A percentile compares a stretch with the other conserved stretches of the same genome.
These are phyloP conservation scores for Heteromurus nitidus DNA, from an alignment of 2,888 invertebrate genomes.

Conservation along the genomic window DNA sequence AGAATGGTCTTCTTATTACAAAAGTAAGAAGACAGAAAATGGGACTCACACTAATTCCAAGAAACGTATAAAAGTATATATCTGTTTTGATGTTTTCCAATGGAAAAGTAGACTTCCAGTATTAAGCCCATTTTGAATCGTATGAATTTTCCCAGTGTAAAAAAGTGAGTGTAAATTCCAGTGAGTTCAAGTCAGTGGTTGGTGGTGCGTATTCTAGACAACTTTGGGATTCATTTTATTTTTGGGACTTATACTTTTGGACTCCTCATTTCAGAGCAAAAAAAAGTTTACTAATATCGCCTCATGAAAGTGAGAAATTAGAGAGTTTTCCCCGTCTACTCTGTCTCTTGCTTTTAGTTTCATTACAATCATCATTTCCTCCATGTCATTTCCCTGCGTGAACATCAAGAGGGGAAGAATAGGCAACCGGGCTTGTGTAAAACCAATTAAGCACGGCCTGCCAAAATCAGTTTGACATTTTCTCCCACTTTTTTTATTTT, in stretches of 20 bases:
- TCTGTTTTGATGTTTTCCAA: too few species aligned
- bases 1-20: too few species aligned
- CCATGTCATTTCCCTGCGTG: neutral
- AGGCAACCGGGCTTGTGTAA: constrained; percentile 43
- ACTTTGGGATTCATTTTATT: constrained; percentile 4
- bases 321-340: constrained; percentile 50
- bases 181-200: too few species aligned
- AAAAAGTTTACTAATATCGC: constrained; percentile 59
- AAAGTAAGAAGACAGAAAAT: too few species aligned
- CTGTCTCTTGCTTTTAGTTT: constrained; percentile 29
- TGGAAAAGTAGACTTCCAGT: constrained; percentile 18
- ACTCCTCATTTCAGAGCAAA: too few species aligned
- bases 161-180: too few species aligned
- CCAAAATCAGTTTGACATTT: constrained; percentile 41
- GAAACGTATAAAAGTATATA: too few species aligned
- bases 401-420: neutral
- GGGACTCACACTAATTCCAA: too few species aligned
- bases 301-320: constrained; percentile 54
- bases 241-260: too few species aligned
- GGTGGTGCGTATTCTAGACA: neutral
- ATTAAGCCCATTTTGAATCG: neutral
- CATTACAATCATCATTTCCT: constrained; percentile 35
- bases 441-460: constrained; percentile 52
- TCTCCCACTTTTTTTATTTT: neutral
- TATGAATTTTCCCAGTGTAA: too few species aligned